phyloP scores from a whole-genome alignment of 2,797 vertebrate species.

The Darevskia nairensis region DNA sequence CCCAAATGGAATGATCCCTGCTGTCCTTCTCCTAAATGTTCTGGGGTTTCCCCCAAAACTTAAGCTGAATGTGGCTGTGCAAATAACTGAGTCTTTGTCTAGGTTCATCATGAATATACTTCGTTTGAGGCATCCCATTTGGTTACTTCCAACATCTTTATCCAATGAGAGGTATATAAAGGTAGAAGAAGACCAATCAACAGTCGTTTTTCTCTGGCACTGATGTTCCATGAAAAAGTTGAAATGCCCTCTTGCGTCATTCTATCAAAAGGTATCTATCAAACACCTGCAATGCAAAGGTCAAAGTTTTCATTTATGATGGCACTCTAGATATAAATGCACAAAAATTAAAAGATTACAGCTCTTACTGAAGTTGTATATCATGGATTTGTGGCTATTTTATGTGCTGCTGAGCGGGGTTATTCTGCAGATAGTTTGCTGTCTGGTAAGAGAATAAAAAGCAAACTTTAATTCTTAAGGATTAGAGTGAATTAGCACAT shows the following conservation, averaged over 20 bases:
- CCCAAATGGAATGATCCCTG: too few relatives aligned
- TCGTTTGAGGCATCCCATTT: background rate
- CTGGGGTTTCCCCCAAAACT: background rate
- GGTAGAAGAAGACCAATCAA: background rate
- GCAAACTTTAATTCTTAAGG: background rate
- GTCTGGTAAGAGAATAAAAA: constrained; percentile 74
- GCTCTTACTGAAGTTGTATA: constrained; percentile 18
- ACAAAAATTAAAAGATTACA: constrained; percentile 38
- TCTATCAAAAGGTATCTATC: background rate
- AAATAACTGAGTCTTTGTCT: background rate
- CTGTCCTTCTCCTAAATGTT: too few relatives aligned
- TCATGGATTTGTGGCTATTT: constrained; percentile 61
- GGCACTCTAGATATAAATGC: constrained; percentile 54
- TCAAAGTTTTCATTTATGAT: constrained; percentile 73
- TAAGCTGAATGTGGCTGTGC: background rate
- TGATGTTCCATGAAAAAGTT: background rate
- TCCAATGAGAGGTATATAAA: background rate
- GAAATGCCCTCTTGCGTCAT: background rate
- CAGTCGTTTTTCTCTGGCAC: background rate
- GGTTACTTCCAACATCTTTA: too few relatives aligned
- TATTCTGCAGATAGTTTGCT: constrained; percentile 57
- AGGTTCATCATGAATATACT: too few relatives aligned
- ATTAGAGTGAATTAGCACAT: background rate
- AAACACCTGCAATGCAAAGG: constrained; percentile 42
- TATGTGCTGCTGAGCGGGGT: constrained; percentile 54